Percentiles rank a stretch among this genome's conserved stretches.
These are phyloP conservation scores for Mormyrus lacerda DNA, from an alignment of 2,113 vertebrate genomes.

Conservation along the genomic window DNA sequence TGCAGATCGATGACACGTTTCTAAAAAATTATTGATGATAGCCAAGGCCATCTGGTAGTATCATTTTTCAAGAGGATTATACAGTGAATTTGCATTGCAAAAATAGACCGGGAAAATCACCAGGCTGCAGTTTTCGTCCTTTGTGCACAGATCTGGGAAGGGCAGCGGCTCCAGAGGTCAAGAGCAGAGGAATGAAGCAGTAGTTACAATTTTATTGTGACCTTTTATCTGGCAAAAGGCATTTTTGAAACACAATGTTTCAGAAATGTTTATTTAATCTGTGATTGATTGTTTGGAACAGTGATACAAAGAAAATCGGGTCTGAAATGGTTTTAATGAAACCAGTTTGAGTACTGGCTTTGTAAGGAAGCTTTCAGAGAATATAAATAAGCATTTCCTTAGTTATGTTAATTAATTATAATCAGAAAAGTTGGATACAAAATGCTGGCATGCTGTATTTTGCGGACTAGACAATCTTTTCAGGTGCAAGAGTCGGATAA, in stretches of 20 bases:
- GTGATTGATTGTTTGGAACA: neutral
- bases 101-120: slow-evolving; percentile 60
- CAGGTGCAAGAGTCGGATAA: neutral
- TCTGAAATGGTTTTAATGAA: neutral
- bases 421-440: neutral
- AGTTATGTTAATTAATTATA: neutral
- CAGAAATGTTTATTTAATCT: neutral
- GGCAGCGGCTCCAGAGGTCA: slow-evolving; percentile 38
- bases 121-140: slow-evolving; percentile 45
- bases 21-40: slow-evolving; percentile 38
- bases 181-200: slow-evolving; percentile 31
- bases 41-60: slow-evolving; percentile 41
- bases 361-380: neutral
- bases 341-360: neutral
- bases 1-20: slow-evolving; percentile 24
- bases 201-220: neutral
- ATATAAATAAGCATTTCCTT: neutral
- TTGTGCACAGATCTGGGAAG: slow-evolving; percentile 35
- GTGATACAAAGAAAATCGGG: neutral
- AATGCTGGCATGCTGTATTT: neutral
- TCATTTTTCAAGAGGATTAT: slow-evolving; percentile 53
- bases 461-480: neutral
- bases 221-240: neutral
- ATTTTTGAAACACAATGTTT: neutral
- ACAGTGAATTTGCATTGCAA: slow-evolving; percentile 43